A percentile compares a stretch with the other conserved stretches of the same genome.
Conservation (phyloP, 2,113 vertebrate genomes). For the Sorex fumeus region DNA sequence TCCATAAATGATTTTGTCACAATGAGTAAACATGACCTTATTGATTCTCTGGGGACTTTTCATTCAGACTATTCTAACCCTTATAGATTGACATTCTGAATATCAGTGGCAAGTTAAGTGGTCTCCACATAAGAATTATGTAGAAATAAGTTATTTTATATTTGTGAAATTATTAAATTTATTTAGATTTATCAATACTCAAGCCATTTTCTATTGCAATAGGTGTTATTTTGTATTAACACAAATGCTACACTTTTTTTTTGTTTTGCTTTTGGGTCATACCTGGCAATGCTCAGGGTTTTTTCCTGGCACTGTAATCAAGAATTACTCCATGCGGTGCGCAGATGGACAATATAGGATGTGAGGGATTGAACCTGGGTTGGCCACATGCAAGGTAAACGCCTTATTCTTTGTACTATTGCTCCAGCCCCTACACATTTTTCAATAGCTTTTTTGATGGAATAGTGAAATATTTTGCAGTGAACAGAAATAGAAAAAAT, state of each 20-base stretch:
- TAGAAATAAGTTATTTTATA: slow-evolving; percentile 66
- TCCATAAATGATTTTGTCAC: slow-evolving; percentile 14
- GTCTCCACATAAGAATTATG: slow-evolving; percentile 63
- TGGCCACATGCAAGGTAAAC: no score
- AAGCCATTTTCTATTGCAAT: slow-evolving; percentile 50
- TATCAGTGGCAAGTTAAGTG: slow-evolving; percentile 43
- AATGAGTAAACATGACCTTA: not conserved
- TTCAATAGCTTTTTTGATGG: slow-evolving; percentile 10
- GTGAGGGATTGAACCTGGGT: no score
- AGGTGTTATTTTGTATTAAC: slow-evolving; percentile 5
- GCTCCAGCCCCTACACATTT: no score
- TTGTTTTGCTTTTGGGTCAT: no score
- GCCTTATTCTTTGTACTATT: no score
- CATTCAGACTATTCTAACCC: slow-evolving; percentile 24
- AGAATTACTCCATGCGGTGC: no score
- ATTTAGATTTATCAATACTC: slow-evolving; percentile 67
- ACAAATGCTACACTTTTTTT: no score
- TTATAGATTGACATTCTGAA: slow-evolving; percentile 5
- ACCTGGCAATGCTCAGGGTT: no score
- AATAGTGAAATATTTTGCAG: slow-evolving; percentile 52
- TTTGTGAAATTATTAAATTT: slow-evolving; percentile 65
- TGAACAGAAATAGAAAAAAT: not conserved
- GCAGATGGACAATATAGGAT: no score
- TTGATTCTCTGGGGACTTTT: slow-evolving; percentile 43
- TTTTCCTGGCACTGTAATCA: no score